These are phyloP conservation scores for Oconnorella tubifera DNA, from an alignment of 2,888 invertebrate species.

Conservation along the genomic window DNA sequence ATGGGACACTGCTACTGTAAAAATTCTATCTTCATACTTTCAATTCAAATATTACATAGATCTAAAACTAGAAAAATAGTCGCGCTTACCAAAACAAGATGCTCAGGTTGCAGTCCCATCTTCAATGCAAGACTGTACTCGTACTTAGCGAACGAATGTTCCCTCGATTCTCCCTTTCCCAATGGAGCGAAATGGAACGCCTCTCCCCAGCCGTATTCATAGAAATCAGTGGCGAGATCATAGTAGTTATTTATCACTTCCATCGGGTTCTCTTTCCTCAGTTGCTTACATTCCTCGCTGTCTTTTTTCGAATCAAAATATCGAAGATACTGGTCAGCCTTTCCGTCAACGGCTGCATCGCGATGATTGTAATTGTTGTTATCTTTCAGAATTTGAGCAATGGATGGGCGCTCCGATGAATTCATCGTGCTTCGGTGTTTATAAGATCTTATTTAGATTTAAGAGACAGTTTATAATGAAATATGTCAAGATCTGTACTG, in stretches of 20 bases:
- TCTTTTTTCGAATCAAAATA: constrained; percentile 11
- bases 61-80: no score
- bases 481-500: no score
- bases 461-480: no score
- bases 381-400: background rate
- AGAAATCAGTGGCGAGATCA: constrained; percentile 35
- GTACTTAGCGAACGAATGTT: constrained; percentile 30
- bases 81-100: constrained; percentile 30
- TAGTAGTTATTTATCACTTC: constrained; percentile 27
- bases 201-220: constrained; percentile 37
- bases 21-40: no score
- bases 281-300: background rate
- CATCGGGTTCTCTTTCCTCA: constrained; percentile 11
- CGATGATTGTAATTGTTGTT: background rate
- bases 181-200: constrained; percentile 32
- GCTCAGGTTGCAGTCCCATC: constrained; percentile 23
- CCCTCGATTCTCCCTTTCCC: constrained; percentile 26
- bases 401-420: background rate
- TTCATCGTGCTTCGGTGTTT: no score
- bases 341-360: background rate
- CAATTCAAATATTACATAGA: no score
- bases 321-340: constrained; percentile 15
- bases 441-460: no score
- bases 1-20: no score
- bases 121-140: constrained; percentile 33